These are phyloP conservation scores for Meta bourneti DNA, from an alignment of 2,888 invertebrate genomes.

Conservation along the genomic window DNA sequence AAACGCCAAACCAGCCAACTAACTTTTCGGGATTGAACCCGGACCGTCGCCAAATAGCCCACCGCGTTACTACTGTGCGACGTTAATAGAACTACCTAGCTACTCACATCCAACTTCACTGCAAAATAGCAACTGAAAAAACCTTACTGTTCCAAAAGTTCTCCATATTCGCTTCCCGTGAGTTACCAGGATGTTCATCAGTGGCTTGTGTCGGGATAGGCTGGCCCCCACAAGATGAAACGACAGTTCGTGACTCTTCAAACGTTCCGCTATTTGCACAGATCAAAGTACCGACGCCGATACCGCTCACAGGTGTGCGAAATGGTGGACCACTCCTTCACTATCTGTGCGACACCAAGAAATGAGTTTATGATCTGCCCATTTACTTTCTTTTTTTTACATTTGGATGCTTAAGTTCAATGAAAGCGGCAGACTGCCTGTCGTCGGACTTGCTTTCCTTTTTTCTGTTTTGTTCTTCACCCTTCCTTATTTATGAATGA, in stretches of 20 bases:
- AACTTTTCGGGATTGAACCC: too few relatives aligned
- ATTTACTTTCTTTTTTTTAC: conserved; percentile 2
- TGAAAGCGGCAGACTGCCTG: conserved; percentile 64
- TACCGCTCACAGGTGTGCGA: conserved; percentile 69
- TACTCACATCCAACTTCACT: too few relatives aligned
- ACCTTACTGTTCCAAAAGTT: too few relatives aligned
- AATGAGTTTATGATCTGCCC: conserved; percentile 70
- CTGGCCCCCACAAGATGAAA: conserved; percentile 16
- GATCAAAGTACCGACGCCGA: conserved; percentile 66
- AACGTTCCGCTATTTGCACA: conserved; percentile 71
- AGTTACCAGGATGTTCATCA: background rate
- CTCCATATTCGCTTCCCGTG: too few relatives aligned
- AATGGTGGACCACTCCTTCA: conserved; percentile 43
- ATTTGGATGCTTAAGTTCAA: conserved; percentile 3
- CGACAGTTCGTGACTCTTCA: conserved; percentile 59
- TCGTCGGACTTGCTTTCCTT: conserved; percentile 16
- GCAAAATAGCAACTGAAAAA: too few relatives aligned
- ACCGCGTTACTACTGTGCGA: too few relatives aligned
- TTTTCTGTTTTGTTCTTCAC: conserved; percentile 1
- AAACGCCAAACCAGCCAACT: too few relatives aligned
- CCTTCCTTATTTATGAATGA: conserved; percentile 25
- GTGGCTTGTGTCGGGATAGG: background rate
- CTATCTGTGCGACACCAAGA: conserved; percentile 67
- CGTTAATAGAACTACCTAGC: too few relatives aligned
- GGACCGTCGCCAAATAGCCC: too few relatives aligned